Percentiles rank a stretch among this genome's conserved stretches.
These are phyloP conservation scores for Cryptotis parvus DNA, from an alignment of 2,113 vertebrate genomes.

Conservation along the genomic window DNA sequence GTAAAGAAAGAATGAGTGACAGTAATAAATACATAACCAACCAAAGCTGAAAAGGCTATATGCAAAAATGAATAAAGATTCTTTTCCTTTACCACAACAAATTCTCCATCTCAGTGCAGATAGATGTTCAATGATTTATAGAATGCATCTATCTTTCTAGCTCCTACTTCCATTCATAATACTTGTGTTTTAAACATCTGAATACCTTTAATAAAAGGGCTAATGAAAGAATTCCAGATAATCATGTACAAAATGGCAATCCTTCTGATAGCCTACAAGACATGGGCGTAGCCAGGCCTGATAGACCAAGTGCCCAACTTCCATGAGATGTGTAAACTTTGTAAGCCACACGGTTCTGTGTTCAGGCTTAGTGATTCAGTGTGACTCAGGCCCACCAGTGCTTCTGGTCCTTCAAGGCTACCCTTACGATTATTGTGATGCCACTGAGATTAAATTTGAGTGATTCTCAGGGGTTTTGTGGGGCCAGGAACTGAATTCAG, in stretches of 20 bases:
- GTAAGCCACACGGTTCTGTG: too few relatives aligned
- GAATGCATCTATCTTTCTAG: neutral
- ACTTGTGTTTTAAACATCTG: neutral
- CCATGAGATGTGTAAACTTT: too few relatives aligned
- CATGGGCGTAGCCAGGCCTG: too few relatives aligned
- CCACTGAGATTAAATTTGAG: too few relatives aligned
- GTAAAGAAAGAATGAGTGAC: neutral
- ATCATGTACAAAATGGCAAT: neutral
- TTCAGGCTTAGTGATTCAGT: too few relatives aligned
- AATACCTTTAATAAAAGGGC: neutral
- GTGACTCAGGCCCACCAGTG: too few relatives aligned
- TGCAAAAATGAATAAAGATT: neutral
- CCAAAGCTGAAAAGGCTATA: neutral
- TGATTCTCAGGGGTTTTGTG: too few relatives aligned
- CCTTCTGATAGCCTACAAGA: too few relatives aligned
- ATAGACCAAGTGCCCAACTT: too few relatives aligned
- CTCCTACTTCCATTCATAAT: neutral
- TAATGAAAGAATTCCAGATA: neutral
- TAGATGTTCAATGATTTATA: fast-evolving
- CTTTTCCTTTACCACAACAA: neutral
- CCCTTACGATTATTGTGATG: too few relatives aligned
- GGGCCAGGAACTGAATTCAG: too few relatives aligned
- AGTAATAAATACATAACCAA: neutral
- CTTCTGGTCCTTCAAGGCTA: too few relatives aligned
- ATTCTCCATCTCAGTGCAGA: neutral